Percentiles rank a stretch among this genome's conserved stretches.
These are phyloP conservation scores for Deroplatys truncata DNA, from an alignment of 2,888 invertebrate species.

Conservation along the genomic window DNA sequence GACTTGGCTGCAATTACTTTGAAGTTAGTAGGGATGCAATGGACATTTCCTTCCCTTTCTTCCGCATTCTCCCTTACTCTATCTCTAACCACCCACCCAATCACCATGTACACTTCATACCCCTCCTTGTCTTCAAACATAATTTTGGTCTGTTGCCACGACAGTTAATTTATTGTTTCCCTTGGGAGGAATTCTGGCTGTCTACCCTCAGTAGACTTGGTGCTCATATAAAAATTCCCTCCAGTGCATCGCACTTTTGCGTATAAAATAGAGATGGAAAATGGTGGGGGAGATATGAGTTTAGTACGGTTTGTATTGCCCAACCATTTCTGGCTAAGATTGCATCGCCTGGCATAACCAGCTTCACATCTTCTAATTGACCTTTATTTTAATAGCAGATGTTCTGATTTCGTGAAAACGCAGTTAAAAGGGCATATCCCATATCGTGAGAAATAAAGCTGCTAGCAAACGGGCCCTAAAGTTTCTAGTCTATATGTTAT, in stretches of 20 bases:
- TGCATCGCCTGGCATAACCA: neutral
- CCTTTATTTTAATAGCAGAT: neutral
- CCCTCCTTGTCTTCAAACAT: constrained; percentile 17
- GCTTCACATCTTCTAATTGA: neutral
- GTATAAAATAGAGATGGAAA: neutral
- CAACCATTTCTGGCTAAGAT: neutral
- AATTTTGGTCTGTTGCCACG: constrained; percentile 26
- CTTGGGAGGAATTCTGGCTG: constrained; percentile 13
- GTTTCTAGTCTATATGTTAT: too few relatives aligned
- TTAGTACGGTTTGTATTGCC: neutral
- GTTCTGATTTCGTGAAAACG: neutral
- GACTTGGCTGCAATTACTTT: constrained; percentile 5
- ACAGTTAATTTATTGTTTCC: constrained; percentile 25
- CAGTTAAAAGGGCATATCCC: neutral
- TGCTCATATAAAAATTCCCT: constrained; percentile 10
- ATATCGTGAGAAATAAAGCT: neutral
- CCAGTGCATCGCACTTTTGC: neutral
- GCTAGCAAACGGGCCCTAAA: too few relatives aligned
- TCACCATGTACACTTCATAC: constrained; percentile 18
- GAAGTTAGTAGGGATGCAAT: neutral
- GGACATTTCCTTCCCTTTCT: neutral
- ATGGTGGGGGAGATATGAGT: neutral
- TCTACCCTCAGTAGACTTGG: neutral
- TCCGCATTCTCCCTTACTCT: neutral
- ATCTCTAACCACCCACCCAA: constrained; percentile 10